Evolutionary conservation across 64 coral and sea anemone species (phyloP).

Genomic region (Actinia tenebrosa): DNA sequence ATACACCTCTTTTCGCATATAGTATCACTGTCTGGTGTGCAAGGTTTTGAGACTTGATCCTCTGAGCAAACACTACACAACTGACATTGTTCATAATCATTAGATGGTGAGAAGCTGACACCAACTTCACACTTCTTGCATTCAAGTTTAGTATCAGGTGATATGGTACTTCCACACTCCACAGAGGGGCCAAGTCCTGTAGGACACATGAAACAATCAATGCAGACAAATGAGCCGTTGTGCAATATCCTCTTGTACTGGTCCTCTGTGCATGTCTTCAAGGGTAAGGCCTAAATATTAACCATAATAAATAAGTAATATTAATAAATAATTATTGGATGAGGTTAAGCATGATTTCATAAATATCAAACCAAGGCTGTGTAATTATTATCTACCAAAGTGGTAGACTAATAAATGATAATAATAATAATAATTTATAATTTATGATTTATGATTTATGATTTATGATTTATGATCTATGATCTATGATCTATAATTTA

Average conservation of each 20-base stretch:
- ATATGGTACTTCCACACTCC: not conserved
- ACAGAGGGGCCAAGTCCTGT: not conserved
- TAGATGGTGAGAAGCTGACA: not conserved
- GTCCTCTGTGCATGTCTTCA: not conserved
- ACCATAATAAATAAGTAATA: too few relatives aligned
- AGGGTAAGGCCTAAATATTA: too few relatives aligned
- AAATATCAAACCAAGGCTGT: too few relatives aligned
- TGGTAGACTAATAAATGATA: too few relatives aligned
- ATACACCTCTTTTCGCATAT: constrained; percentile 14
- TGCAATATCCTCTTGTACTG: not conserved
- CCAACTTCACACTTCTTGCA: not conserved
- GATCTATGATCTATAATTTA: too few relatives aligned
- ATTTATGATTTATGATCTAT: too few relatives aligned
- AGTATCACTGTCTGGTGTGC: not conserved
- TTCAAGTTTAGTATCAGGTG: not conserved
- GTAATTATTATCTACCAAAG: too few relatives aligned
- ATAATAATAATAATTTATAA: too few relatives aligned
- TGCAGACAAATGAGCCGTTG: not conserved
- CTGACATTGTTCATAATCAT: constrained; percentile 7
- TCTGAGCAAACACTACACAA: not conserved
- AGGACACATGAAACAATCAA: constrained; percentile 17
- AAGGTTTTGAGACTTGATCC: not conserved
- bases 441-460: too few relatives aligned
- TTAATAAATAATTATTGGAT: too few relatives aligned
- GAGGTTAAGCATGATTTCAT: too few relatives aligned